A percentile compares a stretch with the other conserved stretches of the same genome.
phyloP scores from a whole-genome alignment of 2,797 vertebrate genomes.

The Jordanella pulchra region DNA sequence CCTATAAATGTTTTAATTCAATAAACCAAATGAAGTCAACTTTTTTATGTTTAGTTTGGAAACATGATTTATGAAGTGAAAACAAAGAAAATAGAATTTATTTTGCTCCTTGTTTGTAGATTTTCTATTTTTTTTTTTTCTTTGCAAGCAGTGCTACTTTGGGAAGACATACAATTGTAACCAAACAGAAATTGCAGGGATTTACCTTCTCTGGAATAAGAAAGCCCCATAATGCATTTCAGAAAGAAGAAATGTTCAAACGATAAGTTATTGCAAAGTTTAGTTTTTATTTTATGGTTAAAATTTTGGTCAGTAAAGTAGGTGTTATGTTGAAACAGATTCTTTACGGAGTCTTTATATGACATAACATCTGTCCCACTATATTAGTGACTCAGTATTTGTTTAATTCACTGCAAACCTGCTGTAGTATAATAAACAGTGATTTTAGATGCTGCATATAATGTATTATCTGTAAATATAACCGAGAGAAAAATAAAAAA shows the following conservation, averaged over 20 bases:
- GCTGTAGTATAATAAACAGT: not conserved
- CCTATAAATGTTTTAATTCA: not conserved
- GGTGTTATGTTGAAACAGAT: constrained; percentile 10
- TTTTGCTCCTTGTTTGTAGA: not conserved
- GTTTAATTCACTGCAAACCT: not conserved
- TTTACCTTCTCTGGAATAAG: not conserved
- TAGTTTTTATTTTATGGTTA: constrained; percentile 13
- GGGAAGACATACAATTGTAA: constrained; percentile 6
- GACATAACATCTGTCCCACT: not conserved
- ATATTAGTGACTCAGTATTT: not conserved
- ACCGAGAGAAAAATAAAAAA: not conserved
- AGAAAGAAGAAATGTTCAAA: constrained; percentile 5
- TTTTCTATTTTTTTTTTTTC: not conserved
- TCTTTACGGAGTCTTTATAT: not conserved
- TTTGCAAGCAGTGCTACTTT: not conserved
- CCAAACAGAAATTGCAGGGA: constrained; percentile 1
- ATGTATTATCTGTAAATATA: not conserved
- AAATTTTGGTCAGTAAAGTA: constrained; percentile 1
- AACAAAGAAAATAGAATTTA: not conserved
- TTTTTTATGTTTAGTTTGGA: not conserved
- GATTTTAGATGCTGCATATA: not conserved
- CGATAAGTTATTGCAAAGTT: constrained; percentile 2
- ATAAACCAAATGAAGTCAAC: too few species aligned
- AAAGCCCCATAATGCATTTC: constrained; percentile 6
- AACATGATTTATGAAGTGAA: not conserved